Evolutionary conservation across 2,888 invertebrate genomes (phyloP), one percentile per base, ranked within the genome.

Genomic region (Philaethria dido): DNA sequence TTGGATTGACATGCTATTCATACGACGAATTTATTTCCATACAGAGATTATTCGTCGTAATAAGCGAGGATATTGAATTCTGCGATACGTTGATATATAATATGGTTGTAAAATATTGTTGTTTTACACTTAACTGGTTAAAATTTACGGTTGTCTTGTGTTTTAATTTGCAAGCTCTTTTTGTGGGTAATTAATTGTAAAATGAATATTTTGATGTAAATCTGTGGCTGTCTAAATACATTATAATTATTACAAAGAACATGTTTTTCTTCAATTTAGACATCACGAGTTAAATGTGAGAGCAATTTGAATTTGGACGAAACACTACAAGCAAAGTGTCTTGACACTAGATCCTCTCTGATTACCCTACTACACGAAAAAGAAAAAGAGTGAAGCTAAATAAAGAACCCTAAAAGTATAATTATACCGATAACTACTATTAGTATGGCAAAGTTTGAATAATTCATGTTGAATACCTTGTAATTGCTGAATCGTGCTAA

Each of bases 401-500:
- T n/a, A n/a, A n/a, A n/a, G n/a, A n/a, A n/a, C n/a, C n/a, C n/a
- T n/a, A n/a, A n/a, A n/a, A n/a, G n/a, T n/a, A n/a, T n/a, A 63
- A 70, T 60, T 72, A 66, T 60, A 66, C 65, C 62, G 36, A 61
- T 29, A 50, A 57, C 36, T 57, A 47, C 20, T 14, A 57, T 42
- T 50, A 60, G 33, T 48, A 65, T 48, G 60, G 61, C 61, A 50
- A 69, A 72, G 66, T 70, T 65, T 72, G 72, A 70, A 74, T 72
- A 72, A 74, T 72, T 72, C 72, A 73, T 70, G 67, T 63, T 62
- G 64, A 72, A 72, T 61, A 61, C 62, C 67, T 63, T 70, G 62
- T 73, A 73, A 73, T 73, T 72, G 72, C 69, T 70, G 66, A 74
- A 74, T 71, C 72, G 60, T 72, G 73, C 74, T 71, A 65, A 69